Percentiles rank a stretch among this genome's conserved stretches.
Conservation (phyloP, 2,797 vertebrate genomes). For the Sebastes steindachneri region DNA sequence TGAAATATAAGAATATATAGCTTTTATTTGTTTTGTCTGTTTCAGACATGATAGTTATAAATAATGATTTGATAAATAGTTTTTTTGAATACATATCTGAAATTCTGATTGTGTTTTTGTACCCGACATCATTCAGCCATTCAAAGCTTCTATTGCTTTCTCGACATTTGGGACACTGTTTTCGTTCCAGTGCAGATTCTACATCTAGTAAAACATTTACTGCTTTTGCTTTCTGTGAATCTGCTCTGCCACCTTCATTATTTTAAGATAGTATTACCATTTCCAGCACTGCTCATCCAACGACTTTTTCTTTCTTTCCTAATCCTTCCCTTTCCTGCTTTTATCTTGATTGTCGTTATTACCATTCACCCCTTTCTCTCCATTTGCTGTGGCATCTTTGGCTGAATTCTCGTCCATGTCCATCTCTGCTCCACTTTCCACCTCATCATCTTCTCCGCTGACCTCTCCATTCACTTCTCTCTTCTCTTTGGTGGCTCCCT, state of each 20-base stretch:
- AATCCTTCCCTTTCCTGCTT: constrained; percentile 4
- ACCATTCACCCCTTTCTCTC: constrained; percentile 2
- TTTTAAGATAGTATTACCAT: background rate
- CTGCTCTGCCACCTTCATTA: background rate
- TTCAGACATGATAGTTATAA: background rate
- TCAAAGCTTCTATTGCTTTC: constrained; percentile 5
- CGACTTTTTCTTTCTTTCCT: background rate
- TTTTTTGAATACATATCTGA: constrained; percentile 2
- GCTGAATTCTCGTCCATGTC: constrained; percentile 11
- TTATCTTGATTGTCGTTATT: constrained; percentile 6
- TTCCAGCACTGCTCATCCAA: background rate
- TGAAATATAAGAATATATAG: constrained; percentile 22
- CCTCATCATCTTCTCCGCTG: constrained; percentile 34
- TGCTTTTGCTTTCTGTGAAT: background rate
- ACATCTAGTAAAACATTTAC: background rate
- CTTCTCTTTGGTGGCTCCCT: constrained; percentile 28
- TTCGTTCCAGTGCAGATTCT: background rate
- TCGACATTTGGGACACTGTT: background rate
- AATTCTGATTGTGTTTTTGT: background rate
- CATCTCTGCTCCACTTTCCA: constrained; percentile 32
- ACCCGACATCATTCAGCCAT: background rate
- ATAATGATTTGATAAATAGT: background rate
- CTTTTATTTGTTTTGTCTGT: background rate
- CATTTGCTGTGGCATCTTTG: constrained; percentile 14
- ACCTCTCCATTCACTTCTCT: constrained; percentile 38